Percentiles rank a stretch among this genome's conserved stretches.
Evolutionary conservation across 2,113 vertebrate genomes (phyloP).

Genomic region (Drymodes brunneopygia): DNA sequence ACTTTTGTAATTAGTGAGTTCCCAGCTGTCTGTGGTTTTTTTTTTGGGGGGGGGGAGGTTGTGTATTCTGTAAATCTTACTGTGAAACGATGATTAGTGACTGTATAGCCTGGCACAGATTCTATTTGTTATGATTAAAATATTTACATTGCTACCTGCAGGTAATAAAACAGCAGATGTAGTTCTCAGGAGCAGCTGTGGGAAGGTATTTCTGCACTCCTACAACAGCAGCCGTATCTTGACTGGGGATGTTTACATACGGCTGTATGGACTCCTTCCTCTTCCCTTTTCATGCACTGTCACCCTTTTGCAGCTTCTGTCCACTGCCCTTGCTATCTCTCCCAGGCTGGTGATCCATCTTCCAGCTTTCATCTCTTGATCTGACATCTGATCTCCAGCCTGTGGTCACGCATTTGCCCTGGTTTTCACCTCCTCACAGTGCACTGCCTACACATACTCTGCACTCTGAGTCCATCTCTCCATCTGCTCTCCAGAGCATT

Average conservation of each 20-base stretch:
- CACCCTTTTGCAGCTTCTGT: background rate
- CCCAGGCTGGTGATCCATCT: conserved; percentile 13
- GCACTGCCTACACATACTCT: background rate
- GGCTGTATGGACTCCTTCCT: background rate
- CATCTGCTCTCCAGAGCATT: background rate
- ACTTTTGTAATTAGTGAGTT: background rate
- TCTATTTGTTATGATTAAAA: background rate
- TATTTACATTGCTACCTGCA: conserved; percentile 6
- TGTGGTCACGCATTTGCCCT: background rate
- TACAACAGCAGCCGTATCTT: background rate
- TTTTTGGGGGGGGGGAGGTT: fast-evolving
- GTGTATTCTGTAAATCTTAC: background rate
- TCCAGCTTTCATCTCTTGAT: background rate
- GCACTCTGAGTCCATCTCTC: background rate
- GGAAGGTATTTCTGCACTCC: background rate
- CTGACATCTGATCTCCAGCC: background rate
- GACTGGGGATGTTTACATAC: background rate
- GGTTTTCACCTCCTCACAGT: background rate
- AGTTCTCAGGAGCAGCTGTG: background rate
- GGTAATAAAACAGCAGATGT: background rate
- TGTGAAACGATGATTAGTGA: background rate
- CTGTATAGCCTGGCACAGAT: background rate
- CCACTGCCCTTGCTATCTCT: background rate
- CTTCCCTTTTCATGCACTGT: background rate
- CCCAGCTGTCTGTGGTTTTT: background rate